Evolutionary conservation across 2,888 invertebrate species (phyloP).

Genomic region (Cosmopolites sordidus): DNA sequence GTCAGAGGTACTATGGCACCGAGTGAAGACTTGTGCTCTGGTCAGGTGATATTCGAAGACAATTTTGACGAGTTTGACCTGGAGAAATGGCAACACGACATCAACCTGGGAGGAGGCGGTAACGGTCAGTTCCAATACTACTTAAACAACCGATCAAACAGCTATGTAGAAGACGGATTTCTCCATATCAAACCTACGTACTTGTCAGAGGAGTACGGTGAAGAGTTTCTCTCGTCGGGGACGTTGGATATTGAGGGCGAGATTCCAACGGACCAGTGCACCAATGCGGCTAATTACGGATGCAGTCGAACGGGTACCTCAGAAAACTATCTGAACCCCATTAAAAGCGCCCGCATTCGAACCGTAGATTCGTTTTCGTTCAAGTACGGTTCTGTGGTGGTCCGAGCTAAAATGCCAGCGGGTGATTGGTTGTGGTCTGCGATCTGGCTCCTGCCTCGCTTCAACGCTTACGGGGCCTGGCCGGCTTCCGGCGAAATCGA

Average conservation of each 20-base stretch:
- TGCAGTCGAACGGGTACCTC: conserved; percentile 55
- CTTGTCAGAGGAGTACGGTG: conserved; percentile 54
- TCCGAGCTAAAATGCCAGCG: conserved; percentile 63
- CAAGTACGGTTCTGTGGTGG: conserved; percentile 61
- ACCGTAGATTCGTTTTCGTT: conserved; percentile 62
- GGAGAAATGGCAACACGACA: conserved; percentile 62
- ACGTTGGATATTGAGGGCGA: conserved; percentile 57
- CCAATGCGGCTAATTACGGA: conserved; percentile 45
- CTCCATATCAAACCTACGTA: conserved; percentile 61
- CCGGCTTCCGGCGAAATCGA: conserved; percentile 71
- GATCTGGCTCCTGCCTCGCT: conserved; percentile 65
- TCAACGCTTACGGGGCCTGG: conserved; percentile 64
- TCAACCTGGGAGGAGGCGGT: conserved; percentile 61
- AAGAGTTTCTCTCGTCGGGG: conserved; percentile 53
- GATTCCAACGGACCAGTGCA: conserved; percentile 58
- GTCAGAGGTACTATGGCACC: conserved; percentile 9
- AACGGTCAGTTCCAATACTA: conserved; percentile 67
- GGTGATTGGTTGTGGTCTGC: conserved; percentile 73
- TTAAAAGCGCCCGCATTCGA: conserved; percentile 62
- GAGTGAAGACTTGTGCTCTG: conserved; percentile 49
- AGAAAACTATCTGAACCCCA: conserved; percentile 52
- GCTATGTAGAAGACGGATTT: conserved; percentile 55
- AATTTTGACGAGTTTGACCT: conserved; percentile 58
- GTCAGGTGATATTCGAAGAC: conserved; percentile 59
- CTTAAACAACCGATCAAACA: conserved; percentile 63